Conservation (phyloP, 2,888 invertebrate species). For the Syrphus vitripennis region DNA sequence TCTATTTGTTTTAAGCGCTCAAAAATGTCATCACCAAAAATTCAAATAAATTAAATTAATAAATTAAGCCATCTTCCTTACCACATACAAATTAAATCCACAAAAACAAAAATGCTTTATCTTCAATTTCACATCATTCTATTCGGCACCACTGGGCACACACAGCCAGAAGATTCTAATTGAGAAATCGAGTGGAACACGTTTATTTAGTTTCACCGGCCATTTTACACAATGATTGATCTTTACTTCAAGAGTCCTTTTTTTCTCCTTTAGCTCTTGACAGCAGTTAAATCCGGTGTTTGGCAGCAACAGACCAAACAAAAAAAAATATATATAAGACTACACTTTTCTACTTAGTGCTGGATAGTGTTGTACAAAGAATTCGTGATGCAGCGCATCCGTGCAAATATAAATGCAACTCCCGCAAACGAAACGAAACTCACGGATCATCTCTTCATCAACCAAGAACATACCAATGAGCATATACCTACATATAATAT, state of each 20-base stretch:
- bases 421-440: slow-evolving; percentile 19
- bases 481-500: neutral
- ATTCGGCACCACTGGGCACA: slow-evolving; percentile 19
- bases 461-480: slow-evolving; percentile 7
- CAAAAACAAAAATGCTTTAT: neutral
- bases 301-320: neutral
- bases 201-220: slow-evolving; percentile 67
- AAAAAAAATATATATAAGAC: neutral
- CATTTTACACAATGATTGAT: slow-evolving; percentile 70
- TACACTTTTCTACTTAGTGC: slow-evolving; percentile 22
- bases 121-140: slow-evolving; percentile 42
- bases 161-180: slow-evolving; percentile 41
- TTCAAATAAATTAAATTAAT: neutral
- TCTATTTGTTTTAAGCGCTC: too few relatives aligned
- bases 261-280: slow-evolving; percentile 1
- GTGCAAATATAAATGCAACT: slow-evolving; percentile 60
- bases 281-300: neutral
- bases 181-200: slow-evolving; percentile 69
- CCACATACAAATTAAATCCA: neutral
- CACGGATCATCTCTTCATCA: slow-evolving; percentile 67
- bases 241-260: slow-evolving; percentile 24
- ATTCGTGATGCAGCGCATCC: slow-evolving; percentile 71
- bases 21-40: too few relatives aligned
- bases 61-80: neutral
- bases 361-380: slow-evolving; percentile 72